phyloP scores from a whole-genome alignment of 2,797 vertebrate species.

The Cheirogaleus major region DNA sequence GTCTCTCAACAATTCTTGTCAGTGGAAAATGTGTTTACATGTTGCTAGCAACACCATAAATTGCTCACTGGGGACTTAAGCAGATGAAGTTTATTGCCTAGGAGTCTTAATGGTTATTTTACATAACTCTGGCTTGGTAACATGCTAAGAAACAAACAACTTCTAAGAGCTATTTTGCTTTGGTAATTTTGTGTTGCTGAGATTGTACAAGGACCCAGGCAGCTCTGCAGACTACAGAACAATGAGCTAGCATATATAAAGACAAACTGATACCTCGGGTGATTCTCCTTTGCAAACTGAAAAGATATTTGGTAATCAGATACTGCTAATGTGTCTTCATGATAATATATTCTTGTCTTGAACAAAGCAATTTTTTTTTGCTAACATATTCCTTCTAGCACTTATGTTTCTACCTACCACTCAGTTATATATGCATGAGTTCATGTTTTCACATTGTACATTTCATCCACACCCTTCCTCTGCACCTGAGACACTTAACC shows the following conservation, averaged over 20 bases:
- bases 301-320: background rate
- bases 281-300: background rate
- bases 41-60: constrained; percentile 9
- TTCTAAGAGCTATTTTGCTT: background rate
- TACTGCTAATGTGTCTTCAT: background rate
- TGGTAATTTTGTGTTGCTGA: background rate
- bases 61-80: background rate
- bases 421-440: background rate
- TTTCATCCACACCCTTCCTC: background rate
- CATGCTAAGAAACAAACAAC: background rate
- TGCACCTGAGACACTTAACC: constrained; percentile 40
- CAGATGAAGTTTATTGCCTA: constrained; percentile 7
- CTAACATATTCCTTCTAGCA: constrained; percentile 20
- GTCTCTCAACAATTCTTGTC: background rate
- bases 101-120: background rate
- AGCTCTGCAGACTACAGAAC: background rate
- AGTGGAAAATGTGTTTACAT: constrained; percentile 26
- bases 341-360: constrained; percentile 31
- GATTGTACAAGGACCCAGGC: background rate
- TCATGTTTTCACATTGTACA: constrained; percentile 49
- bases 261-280: background rate
- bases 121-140: background rate
- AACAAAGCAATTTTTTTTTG: constrained; percentile 1
- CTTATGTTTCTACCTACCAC: background rate
- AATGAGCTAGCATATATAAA: background rate